Percentiles rank a stretch among this genome's conserved stretches.
Conservation (phyloP, 2,797 vertebrate species). For the Chaunax sp. region DNA sequence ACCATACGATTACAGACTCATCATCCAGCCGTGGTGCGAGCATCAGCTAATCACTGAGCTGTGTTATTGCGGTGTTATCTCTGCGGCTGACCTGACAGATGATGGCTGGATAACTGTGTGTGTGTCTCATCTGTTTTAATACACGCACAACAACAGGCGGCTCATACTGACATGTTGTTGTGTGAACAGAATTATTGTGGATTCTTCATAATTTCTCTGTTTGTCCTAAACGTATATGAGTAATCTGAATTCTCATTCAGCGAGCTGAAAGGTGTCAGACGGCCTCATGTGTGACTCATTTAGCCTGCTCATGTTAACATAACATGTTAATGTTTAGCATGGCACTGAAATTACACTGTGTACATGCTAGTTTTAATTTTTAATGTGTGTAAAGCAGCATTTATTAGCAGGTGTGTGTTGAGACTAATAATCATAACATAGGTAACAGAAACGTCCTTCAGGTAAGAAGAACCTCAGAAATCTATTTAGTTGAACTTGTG, state of each 20-base stretch:
- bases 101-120: constrained; percentile 18
- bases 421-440: background rate
- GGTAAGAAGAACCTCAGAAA: background rate
- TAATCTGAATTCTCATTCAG: no score
- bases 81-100: constrained; percentile 32
- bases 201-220: no score
- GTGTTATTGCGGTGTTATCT: constrained; percentile 64
- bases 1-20: constrained; percentile 39
- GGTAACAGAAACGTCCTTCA: constrained; percentile 11
- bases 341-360: no score
- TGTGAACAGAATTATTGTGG: background rate
- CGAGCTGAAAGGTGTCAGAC: constrained; percentile 4
- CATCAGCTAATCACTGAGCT: constrained; percentile 49
- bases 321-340: no score
- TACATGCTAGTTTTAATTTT: no score
- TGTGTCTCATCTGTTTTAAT: constrained; percentile 9
- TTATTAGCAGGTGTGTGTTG: background rate
- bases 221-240: no score
- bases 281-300: background rate
- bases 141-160: background rate
- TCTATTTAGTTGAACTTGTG: constrained; percentile 3
- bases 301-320: no score
- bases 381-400: no score
- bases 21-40: constrained; percentile 10
- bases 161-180: background rate